These are phyloP conservation scores for Acanthisitta chloris DNA, from an alignment of 2,113 vertebrate genomes.

Conservation along the genomic window DNA sequence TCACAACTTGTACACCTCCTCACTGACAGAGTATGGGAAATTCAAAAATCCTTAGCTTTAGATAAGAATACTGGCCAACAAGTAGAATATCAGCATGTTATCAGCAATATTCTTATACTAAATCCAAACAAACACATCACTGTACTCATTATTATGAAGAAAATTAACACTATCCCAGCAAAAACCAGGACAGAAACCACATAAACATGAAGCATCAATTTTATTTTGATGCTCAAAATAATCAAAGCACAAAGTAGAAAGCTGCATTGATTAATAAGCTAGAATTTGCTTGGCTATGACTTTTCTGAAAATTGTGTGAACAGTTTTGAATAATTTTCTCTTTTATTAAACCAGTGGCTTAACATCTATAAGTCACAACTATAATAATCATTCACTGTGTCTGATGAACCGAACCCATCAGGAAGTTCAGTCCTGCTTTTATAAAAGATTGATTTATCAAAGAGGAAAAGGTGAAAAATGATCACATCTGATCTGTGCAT, in stretches of 20 bases:
- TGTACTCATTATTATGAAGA: neutral
- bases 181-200: neutral
- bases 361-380: neutral
- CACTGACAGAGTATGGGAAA: neutral
- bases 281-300: neutral
- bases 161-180: neutral
- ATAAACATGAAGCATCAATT: neutral
- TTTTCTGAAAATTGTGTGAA: neutral
- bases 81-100: neutral
- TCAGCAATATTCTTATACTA: neutral
- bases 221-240: neutral
- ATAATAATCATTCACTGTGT: neutral
- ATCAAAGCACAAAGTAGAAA: neutral
- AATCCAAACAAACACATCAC: rapidly evolving
- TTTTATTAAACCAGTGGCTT: neutral
- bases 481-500: neutral
- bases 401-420: neutral
- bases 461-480: neutral
- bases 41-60: neutral
- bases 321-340: neutral
- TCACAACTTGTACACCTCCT: neutral
- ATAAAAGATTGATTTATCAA: neutral
- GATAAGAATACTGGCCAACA: neutral
- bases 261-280: neutral
- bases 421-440: neutral